Conservation (phyloP, 2,113 vertebrate species). For the Recurvirostra avosetta region DNA sequence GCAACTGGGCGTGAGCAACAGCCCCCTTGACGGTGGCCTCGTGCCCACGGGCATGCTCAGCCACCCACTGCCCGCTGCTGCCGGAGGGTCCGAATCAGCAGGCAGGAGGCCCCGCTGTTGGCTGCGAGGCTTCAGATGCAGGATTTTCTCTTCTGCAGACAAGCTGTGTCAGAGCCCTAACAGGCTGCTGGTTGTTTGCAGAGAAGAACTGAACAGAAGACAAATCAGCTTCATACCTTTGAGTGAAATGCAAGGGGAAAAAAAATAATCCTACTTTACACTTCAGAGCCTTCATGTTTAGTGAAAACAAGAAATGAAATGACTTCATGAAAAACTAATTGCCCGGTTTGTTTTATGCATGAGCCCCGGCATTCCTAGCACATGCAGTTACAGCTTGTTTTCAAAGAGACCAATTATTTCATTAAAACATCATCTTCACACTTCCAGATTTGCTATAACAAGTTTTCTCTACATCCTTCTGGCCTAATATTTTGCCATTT, state of each 20-base stretch:
- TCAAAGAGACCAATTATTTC: slow-evolving; percentile 37
- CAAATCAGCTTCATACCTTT: neutral
- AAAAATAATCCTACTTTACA: neutral
- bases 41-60: fast-evolving
- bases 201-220: neutral
- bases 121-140: too few species aligned
- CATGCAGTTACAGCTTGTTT: neutral
- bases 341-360: slow-evolving; percentile 26
- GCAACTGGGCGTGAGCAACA: neutral
- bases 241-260: neutral
- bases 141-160: neutral
- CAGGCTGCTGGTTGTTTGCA: neutral
- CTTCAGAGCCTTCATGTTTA: slow-evolving; percentile 22
- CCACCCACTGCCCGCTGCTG: neutral
- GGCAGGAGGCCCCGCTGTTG: neutral
- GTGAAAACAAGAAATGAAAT: slow-evolving; percentile 18
- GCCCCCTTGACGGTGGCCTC: fast-evolving
- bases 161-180: neutral
- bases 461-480: neutral
- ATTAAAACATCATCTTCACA: slow-evolving; percentile 33
- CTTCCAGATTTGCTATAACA: neutral
- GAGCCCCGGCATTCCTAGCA: neutral
- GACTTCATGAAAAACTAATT: slow-evolving; percentile 30
- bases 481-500: neutral
- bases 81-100: neutral